Evolutionary conservation across 2,113 vertebrate genomes (phyloP).

Genomic region (Anolis sagrei): DNA sequence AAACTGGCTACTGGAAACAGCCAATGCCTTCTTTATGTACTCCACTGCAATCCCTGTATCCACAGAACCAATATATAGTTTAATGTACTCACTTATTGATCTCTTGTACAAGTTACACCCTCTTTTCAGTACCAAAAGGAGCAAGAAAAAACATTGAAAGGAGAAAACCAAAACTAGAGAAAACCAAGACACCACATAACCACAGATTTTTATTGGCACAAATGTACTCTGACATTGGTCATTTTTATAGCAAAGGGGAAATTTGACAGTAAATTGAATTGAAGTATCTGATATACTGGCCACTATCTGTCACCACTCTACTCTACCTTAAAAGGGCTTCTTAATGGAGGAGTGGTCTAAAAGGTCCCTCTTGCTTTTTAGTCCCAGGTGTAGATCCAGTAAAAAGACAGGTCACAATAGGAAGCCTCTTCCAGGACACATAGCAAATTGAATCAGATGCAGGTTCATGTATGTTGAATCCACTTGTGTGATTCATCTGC

Average conservation of each 20-base stretch:
- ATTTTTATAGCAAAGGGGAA: background rate
- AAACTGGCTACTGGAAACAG: background rate
- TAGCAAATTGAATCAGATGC: background rate
- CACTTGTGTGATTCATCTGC: background rate
- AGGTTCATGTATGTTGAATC: background rate
- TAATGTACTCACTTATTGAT: no score
- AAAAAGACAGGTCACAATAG: background rate
- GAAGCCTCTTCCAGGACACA: background rate
- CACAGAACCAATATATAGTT: background rate
- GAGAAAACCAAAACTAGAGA: background rate
- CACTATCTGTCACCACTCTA: background rate
- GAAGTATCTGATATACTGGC: background rate
- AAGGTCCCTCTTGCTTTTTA: background rate
- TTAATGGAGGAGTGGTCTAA: constrained; percentile 21
- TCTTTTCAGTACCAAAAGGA: background rate
- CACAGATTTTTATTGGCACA: constrained; percentile 19
- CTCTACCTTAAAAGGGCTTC: background rate
- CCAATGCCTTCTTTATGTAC: background rate
- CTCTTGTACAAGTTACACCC: no score
- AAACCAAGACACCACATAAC: background rate
- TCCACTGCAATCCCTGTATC: no score
- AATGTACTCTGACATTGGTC: background rate
- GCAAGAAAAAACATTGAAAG: background rate
- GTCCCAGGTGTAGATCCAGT: background rate
- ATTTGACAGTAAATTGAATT: background rate